Evolutionary conservation across 2,888 invertebrate genomes (phyloP).

Genomic region (Ormyrus rosae): DNA sequence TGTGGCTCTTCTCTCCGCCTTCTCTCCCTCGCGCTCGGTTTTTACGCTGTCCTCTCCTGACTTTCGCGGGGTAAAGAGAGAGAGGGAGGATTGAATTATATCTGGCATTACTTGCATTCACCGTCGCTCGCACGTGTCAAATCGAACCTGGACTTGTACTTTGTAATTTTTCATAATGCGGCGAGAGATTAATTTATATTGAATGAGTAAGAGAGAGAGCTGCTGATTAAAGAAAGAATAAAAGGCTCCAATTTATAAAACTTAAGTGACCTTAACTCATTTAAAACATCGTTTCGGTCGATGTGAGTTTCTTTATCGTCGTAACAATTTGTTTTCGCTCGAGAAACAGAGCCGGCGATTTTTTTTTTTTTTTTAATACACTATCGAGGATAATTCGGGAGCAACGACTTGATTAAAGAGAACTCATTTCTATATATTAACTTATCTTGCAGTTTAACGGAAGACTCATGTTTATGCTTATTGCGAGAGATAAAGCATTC

Average conservation of each 20-base stretch:
- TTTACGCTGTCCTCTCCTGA: background rate
- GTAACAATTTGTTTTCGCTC: too few relatives aligned
- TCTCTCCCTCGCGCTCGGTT: background rate
- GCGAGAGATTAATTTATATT: too few relatives aligned
- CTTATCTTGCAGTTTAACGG: constrained; percentile 9
- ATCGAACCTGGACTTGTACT: too few relatives aligned
- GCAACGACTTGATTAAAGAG: constrained; percentile 13
- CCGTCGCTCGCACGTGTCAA: too few relatives aligned
- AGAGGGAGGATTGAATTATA: too few relatives aligned
- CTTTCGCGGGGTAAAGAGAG: too few relatives aligned
- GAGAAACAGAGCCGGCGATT: too few relatives aligned
- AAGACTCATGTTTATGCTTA: background rate
- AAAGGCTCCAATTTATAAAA: background rate
- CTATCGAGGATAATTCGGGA: background rate
- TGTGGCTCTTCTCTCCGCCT: background rate
- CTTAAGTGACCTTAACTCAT: too few relatives aligned
- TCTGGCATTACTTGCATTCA: background rate
- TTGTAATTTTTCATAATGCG: too few relatives aligned
- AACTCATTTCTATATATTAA: background rate
- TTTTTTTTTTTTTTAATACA: background rate
- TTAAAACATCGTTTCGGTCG: too few relatives aligned
- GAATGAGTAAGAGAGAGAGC: too few relatives aligned
- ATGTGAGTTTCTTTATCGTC: too few relatives aligned
- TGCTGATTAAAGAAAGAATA: background rate
- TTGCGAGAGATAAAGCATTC: constrained; percentile 2